Percentiles rank a stretch among this genome's conserved stretches.
phyloP scores from a whole-genome alignment of 2,888 invertebrate species.

The Apotomis capreana region DNA sequence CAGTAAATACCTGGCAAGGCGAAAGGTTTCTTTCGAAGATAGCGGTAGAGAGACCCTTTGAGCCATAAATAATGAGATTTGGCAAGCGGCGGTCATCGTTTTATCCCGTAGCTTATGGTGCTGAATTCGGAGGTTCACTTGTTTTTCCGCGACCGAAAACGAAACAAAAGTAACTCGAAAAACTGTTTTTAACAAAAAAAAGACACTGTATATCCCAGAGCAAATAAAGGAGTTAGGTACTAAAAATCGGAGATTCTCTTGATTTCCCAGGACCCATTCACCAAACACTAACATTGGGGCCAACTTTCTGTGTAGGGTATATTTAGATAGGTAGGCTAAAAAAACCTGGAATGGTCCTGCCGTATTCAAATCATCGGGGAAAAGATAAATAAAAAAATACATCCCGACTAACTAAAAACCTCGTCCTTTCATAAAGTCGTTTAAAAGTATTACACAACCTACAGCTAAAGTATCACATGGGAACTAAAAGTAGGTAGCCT shows the following conservation, averaged over 20 bases:
- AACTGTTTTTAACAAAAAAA: no score
- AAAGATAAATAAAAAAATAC: no score
- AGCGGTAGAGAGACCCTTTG: slow-evolving; percentile 61
- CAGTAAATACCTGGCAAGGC: slow-evolving; percentile 46
- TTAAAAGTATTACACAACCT: background rate
- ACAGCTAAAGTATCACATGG: no score
- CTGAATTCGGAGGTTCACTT: slow-evolving; percentile 54
- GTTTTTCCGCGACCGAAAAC: slow-evolving; percentile 43
- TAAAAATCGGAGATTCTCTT: no score
- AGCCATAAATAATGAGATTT: slow-evolving; percentile 72
- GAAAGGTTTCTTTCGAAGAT: slow-evolving; percentile 54
- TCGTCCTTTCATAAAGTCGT: background rate
- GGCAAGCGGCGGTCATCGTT: slow-evolving; percentile 61
- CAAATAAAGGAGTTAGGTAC: no score
- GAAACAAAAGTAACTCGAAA: slow-evolving; percentile 4
- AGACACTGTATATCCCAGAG: no score
- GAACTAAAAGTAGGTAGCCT: background rate
- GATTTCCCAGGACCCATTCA: no score
- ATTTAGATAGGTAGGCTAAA: no score
- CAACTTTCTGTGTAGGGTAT: no score
- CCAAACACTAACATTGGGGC: no score
- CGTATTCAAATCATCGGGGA: no score
- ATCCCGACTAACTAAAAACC: background rate
- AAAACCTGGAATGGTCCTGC: no score
- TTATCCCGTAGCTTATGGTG: slow-evolving; percentile 60